Base-by-base conservation (phyloP, 2,797 vertebrate genomes). In the Arnoldichthys spilopterus region DNA sequence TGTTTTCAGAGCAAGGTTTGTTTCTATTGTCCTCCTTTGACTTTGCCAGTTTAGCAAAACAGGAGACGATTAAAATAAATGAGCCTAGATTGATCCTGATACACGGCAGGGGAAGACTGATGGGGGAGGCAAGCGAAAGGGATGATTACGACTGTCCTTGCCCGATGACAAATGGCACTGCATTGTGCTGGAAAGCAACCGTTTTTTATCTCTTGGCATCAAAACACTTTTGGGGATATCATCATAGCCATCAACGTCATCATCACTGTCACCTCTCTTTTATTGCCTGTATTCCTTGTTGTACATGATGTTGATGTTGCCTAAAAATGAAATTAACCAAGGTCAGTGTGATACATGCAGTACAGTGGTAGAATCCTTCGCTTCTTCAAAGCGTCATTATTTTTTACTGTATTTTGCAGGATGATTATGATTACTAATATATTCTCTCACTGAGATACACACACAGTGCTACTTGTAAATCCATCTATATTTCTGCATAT, bases 31-130 rank as follows among this genome's bases (percentile, higher is more conserved):
- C 92, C 90, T 93, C 86, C 75, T 86, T 85, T 91, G 91, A 94
- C 92, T 93, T 93, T 93, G 90, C 83, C 88, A 89, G 89, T 92
- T 92, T 90, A 85, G 85, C 77, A 94, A 81, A 94, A 94, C 89
- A 94, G 88, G 87, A 90, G 86, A 86, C 68, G 81, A 92, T 94
- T 96, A 94, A 94, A 95, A 96, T 91, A 95, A 95, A 96, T 83
- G 92, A 94, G 90, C 73, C 89, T 76, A 92, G 93, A 94, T 93
- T 93, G 90, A 91, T 94, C 91, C 90, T 91, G 94, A 93, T 95
- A 91, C 84, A 87, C 81, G 80, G 87, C 85, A 89, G 80, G 81
- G 56, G 88, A 94, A 95, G 92, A 96, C 85, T 90, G 92, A 96
- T 95, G 93, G 89, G 70, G 80, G 84, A 90, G 89, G 90, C 85